Evolutionary conservation across 2,888 invertebrate genomes (phyloP), one percentile per base, ranked within the genome.

Genomic region (Harpagoxenus sublaevis): DNA sequence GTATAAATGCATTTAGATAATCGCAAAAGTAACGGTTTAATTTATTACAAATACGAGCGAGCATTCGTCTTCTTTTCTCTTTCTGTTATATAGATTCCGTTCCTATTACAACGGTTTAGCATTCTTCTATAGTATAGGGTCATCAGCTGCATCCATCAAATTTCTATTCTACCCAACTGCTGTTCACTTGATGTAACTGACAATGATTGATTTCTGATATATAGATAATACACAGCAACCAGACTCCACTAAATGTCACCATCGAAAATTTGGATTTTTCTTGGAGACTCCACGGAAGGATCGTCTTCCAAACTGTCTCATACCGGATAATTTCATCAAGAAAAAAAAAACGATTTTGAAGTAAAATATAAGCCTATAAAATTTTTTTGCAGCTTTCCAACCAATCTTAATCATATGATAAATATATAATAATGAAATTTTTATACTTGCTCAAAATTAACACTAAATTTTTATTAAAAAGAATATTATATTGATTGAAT

Each of bases 401-500:
- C 2, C 15, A 35, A 35, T 62, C 6, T 15, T 31, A 31, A 60
- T 60, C 8, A 35, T 35, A 1, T 12, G 12, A 57, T 9, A 57
- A 23, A 62, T 39, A 39, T 63, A 39, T 39, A 63, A 65, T 55
- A 65, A 63, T 75, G 2, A 60, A 18, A 48, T 39, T n/a, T 28
- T 42, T 53, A 10, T 28, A 18, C 35, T 18, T 10, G 51, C 6
- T 65, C 18, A 53, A 65, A 65, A 65, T 51, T 53, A 65, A 77
- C 5, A 23, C 18, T 39, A 15, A 39, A 60, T 81, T 83, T 84
- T 57, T 86, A 88, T 79, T 86, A 84, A 86, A 88, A 73, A 74
- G 48, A 77, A 77, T 71, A 28, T 86, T 42, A 75, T 39, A 62
- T 83, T 55, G 62, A 48, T 15, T 57, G 28, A 78, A 60, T 86